Evolutionary conservation across 2,888 invertebrate genomes (phyloP).

Genomic region (Terebella lapidaria): DNA sequence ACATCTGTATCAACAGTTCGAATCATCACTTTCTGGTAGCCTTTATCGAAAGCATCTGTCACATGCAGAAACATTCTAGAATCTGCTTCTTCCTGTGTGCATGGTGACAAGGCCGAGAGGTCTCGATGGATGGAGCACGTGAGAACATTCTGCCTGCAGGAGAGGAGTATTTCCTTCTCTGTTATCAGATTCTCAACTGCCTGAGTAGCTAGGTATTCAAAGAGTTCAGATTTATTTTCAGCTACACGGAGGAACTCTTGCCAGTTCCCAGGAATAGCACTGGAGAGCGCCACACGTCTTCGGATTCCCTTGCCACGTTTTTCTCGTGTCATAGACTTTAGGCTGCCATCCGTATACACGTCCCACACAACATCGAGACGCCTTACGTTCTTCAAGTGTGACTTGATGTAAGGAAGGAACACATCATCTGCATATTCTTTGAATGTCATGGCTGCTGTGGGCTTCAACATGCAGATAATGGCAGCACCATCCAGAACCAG

Average conservation of each 20-base stretch:
- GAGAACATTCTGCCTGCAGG: not conserved
- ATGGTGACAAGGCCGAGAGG: conserved; percentile 12
- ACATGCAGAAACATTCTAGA: conserved; percentile 19
- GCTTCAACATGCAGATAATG: conserved; percentile 4
- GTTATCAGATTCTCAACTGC: no score
- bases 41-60: not conserved
- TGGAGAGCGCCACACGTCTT: not conserved
- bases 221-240: conserved; percentile 1
- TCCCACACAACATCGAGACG: not conserved
- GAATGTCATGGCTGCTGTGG: not conserved
- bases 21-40: not conserved
- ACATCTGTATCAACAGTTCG: conserved; percentile 2
- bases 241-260: not conserved
- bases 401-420: not conserved
- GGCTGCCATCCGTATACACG: not conserved
- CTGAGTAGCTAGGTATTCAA: not conserved
- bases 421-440: not conserved
- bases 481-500: conserved; percentile 8
- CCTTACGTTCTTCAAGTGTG: not conserved
- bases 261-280: not conserved
- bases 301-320: not conserved
- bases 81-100: conserved; percentile 25
- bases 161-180: no score
- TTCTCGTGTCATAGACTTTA: not conserved
- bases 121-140: no score